These are phyloP conservation scores for Congeria kusceri DNA, from an alignment of 2,888 invertebrate genomes.

Conservation along the genomic window DNA sequence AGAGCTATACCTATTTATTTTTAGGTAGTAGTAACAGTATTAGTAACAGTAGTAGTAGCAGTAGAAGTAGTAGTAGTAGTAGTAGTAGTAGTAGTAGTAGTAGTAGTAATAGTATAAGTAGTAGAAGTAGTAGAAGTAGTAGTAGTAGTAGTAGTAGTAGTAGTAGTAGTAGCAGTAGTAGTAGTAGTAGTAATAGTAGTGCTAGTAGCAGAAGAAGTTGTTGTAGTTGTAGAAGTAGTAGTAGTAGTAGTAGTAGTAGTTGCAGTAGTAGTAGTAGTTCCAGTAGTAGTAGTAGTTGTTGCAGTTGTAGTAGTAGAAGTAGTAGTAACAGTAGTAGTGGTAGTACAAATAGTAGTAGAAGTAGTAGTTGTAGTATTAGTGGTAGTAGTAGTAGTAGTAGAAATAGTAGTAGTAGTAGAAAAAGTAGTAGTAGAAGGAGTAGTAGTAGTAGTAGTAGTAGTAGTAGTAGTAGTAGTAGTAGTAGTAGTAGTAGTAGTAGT, in stretches of 20 bases:
- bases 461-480: slow-evolving; percentile 47
- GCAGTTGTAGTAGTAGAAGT: slow-evolving; percentile 30
- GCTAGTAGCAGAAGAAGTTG: slow-evolving; percentile 49
- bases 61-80: slow-evolving; percentile 5
- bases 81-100: slow-evolving; percentile 10
- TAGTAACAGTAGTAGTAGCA: slow-evolving; percentile 5
- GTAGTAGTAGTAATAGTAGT: slow-evolving; percentile 11
- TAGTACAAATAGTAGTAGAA: slow-evolving; percentile 35
- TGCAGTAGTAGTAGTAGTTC: background rate
- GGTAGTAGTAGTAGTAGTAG: slow-evolving; percentile 3
- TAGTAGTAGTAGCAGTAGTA: slow-evolving; percentile 8
- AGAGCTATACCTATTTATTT: no score
- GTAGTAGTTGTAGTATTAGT: slow-evolving; percentile 13
- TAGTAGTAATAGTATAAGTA: background rate
- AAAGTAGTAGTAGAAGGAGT: slow-evolving; percentile 44
- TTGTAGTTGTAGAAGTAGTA: background rate
- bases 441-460: slow-evolving; percentile 54
- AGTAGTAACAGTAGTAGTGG: slow-evolving; percentile 24
- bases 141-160: slow-evolving; percentile 10
- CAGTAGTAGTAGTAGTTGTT: slow-evolving; percentile 1
- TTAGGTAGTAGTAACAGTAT: slow-evolving; percentile 21
- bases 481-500: slow-evolving; percentile 33
- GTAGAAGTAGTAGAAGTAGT: slow-evolving; percentile 5
- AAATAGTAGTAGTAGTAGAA: background rate
- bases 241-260: background rate